Base-by-base conservation (phyloP, 2,888 invertebrate species). In the Amaurobius ferox region DNA sequence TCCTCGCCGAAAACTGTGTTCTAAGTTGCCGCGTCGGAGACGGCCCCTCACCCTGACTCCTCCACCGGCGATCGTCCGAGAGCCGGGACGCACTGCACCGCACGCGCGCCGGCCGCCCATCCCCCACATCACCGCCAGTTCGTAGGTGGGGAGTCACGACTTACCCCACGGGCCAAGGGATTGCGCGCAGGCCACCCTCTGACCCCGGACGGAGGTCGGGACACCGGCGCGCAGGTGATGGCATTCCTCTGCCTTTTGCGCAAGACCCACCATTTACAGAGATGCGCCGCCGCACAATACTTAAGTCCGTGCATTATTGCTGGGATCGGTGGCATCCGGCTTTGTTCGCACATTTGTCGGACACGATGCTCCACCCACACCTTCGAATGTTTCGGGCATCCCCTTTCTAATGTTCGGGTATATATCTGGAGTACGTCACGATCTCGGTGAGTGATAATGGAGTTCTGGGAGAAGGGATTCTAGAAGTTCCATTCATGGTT, bases 141-240 rank as follows among this genome's bases (percentile, higher is more conserved):
- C 81, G 81, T 83, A 83, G 81, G 81, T 67, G 83, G 83, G 72
- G 71, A 85, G 83, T 85, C 83, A 85, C 83, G 83, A 85, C 55
- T 35, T 19, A 23, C 39, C 83, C 77, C 77, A 85, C 76, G 81
- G 70, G 81, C 74, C 73, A 70, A 55, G 13, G 62, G 70, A 83
- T 83, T 83, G 81, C 81, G 76, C 71, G 23, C 26, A 67, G 64
- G 35, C n/a, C 35, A 67, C 67, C 30, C 30, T 30, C 48, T 30
- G 71, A 29, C 71, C 48, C 71, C 71, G 71, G 26, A 74, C 68
- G 23, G 11, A 55, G 55, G 16, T 55, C 55, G 16, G 55, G 16
- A 5, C 23, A 23, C 35, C 35, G 23, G 23, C 9, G 55, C 55
- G 55, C 55, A 55, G 55, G 55, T 55, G 55, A 55, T 55, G 55